Base-by-base conservation (phyloP, 2,888 invertebrate species). In the Himalopsyche kuldschensis region DNA sequence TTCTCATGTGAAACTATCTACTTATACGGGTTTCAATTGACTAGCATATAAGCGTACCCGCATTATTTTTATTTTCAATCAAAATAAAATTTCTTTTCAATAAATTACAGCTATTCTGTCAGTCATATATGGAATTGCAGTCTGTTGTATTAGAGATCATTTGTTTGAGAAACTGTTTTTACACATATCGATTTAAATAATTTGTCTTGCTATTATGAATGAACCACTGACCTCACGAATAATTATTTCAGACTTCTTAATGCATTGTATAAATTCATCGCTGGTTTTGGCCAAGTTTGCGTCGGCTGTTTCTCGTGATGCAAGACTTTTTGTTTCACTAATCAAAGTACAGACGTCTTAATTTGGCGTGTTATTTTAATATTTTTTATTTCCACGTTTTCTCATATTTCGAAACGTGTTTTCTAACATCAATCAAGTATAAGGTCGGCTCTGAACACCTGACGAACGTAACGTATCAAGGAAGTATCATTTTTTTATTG, bases 391-490 rank as follows among this genome's bases (percentile, higher is more conserved):
- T 41, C 0, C 41, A 41, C 41, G 41, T 41, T 41, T 41, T 41
- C 8, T 27, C 20, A 69, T 27, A 27, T 69, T 69, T 69, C 69
- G 69, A 27, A 69, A 69, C 11, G 69, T 30, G 69, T 69, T 69
- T 41, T 69, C 27, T 69, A 69, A 27, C 24, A 69, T 69, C 69
- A 69, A 69, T 69, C 69, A 69, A 69, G 69, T 69, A 69, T 69
- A 69, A 69, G 69, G 69, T 69, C 69, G 69, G 30, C 27, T 82
- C 47, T 77, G 82, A 76, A 46, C 82, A 82, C 82, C 82, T 82
- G 82, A 82, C 82, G 69, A 69, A 69, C 15, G 47, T 78, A 69
- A 69, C 15, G 47, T 78, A 81, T 81, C 41, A 47, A 82, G 78
- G 82, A 78, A 82, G 78, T 82, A 47, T 78, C 75, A 41, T 78